Conservation (phyloP, 1,140 invertebrate species). For the Probaryconus sp. region DNA sequence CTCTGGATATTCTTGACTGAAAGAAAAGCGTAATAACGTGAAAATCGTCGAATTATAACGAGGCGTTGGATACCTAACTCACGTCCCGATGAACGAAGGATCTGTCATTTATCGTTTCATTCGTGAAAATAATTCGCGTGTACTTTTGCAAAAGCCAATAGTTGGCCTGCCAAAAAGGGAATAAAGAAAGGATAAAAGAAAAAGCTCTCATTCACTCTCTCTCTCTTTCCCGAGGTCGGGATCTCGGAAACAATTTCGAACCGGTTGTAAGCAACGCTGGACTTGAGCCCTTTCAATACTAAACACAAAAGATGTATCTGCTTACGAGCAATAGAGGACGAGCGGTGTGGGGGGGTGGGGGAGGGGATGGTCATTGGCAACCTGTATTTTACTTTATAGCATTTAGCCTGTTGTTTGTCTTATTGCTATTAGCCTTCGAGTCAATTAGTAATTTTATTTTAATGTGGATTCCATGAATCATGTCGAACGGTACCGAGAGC, state of each 20-base stretch:
- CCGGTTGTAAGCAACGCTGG: slow-evolving; percentile 68
- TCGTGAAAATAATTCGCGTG: slow-evolving; percentile 56
- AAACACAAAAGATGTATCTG: slow-evolving; percentile 44
- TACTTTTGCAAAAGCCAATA: slow-evolving; percentile 26
- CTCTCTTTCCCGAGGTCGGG: slow-evolving; percentile 48
- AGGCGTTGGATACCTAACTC: background rate
- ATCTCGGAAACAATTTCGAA: slow-evolving; percentile 71
- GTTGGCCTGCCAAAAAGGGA: too few species aligned
- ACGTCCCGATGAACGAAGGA: slow-evolving; percentile 12
- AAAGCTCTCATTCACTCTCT: too few species aligned
- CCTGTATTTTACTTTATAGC: slow-evolving; percentile 78
- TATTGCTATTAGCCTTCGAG: slow-evolving; percentile 76
- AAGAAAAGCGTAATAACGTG: slow-evolving; percentile 45
- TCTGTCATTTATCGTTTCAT: slow-evolving; percentile 37
- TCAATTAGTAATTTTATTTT: slow-evolving; percentile 79
- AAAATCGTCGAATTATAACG: slow-evolving; percentile 44
- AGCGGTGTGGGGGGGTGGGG: slow-evolving; percentile 17
- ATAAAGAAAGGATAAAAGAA: slow-evolving; percentile 48
- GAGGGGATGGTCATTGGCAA: slow-evolving; percentile 62
- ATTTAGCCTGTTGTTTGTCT: slow-evolving; percentile 77
- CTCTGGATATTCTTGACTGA: slow-evolving; percentile 33
- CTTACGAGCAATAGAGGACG: slow-evolving; percentile 47
- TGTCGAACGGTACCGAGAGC: slow-evolving; percentile 46
- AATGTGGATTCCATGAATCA: slow-evolving; percentile 77
- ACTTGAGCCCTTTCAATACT: slow-evolving; percentile 16